Evolutionary conservation across 2,888 invertebrate genomes (phyloP).

Genomic region (Tipula helvola): DNA sequence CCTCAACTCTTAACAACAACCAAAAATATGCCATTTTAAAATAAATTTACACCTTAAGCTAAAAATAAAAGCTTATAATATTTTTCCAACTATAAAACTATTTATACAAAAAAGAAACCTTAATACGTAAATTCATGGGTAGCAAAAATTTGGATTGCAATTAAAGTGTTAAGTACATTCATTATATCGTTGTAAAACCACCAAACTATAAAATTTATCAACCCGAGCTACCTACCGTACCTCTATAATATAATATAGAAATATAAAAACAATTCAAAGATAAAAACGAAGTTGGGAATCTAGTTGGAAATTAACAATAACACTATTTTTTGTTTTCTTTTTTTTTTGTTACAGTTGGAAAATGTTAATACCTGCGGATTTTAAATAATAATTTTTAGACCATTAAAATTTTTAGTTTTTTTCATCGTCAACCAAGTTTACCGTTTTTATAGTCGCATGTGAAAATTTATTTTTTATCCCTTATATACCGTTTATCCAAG

Average conservation of each 20-base stretch:
- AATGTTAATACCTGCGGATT: not conserved
- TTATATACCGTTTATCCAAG: no score
- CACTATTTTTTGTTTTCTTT: not conserved
- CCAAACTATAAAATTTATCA: not conserved
- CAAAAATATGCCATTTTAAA: no score
- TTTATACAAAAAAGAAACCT: not conserved
- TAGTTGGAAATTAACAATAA: not conserved
- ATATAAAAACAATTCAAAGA: not conserved
- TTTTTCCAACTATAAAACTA: not conserved
- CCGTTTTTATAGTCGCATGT: no score
- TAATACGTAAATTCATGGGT: not conserved
- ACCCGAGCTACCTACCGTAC: not conserved
- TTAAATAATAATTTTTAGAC: not conserved
- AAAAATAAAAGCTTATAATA: not conserved
- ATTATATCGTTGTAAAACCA: not conserved
- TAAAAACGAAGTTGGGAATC: not conserved
- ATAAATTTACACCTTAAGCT: not conserved
- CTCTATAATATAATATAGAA: not conserved
- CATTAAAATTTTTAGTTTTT: not conserved
- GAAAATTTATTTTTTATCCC: no score
- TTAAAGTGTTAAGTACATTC: not conserved
- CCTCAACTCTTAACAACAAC: no score
- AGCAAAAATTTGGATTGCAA: not conserved
- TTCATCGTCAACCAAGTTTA: no score
- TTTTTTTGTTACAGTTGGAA: not conserved